These are phyloP conservation scores for Busseola fusca DNA, from an alignment of 2,888 invertebrate species.

Conservation along the genomic window DNA sequence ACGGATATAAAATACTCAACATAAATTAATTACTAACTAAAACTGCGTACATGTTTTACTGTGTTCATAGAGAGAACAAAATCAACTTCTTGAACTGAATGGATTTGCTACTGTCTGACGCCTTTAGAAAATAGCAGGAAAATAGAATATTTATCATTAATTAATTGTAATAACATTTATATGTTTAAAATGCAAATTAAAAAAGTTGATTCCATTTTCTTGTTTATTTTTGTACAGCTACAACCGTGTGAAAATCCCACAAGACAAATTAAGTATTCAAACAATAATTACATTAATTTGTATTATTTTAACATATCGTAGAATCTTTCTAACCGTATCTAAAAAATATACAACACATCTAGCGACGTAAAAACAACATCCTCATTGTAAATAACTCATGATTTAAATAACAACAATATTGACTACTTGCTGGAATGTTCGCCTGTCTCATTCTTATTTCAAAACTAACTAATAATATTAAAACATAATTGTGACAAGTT, in stretches of 20 bases:
- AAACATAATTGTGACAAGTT: conserved; percentile 5
- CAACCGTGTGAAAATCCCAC: neutral
- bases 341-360: neutral
- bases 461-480: conserved; percentile 10
- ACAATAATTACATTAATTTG: neutral
- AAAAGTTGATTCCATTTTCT: conserved; percentile 1
- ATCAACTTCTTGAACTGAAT: conserved; percentile 1
- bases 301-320: neutral
- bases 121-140: neutral
- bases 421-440: conserved; percentile 19
- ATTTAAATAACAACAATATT: conserved; percentile 10
- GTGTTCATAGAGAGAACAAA: conserved; percentile 1
- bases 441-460: conserved; percentile 13
- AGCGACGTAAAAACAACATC: neutral
- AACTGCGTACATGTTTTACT: neutral
- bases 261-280: neutral
- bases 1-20: conserved; percentile 16
- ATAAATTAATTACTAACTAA: conserved; percentile 16
- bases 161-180: neutral
- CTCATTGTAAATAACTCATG: neutral
- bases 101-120: neutral
- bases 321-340: neutral
- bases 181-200: neutral
- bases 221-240: neutral
- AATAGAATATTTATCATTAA: neutral